phyloP scores from a whole-genome alignment of 2,888 invertebrate species.

The Anticlea derivata region DNA sequence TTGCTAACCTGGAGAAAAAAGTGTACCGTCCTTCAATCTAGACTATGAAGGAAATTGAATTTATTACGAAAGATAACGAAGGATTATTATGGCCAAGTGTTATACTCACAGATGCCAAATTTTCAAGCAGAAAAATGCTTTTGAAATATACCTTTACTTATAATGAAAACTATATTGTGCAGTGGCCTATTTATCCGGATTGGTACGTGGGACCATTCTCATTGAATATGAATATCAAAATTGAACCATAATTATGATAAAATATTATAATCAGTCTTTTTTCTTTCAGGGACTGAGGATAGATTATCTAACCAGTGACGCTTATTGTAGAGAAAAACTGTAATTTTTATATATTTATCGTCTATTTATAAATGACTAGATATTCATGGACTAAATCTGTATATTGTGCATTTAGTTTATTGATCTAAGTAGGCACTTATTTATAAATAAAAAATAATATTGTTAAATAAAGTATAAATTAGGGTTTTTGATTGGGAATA shows the following conservation, averaged over 20 bases:
- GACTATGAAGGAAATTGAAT: conserved; percentile 51
- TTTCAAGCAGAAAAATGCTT: conserved; percentile 37
- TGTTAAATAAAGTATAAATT: conserved; percentile 46
- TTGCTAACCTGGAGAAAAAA: conserved; percentile 52
- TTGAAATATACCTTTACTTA: conserved; percentile 26
- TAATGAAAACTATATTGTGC: conserved; percentile 27
- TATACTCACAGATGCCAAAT: conserved; percentile 54
- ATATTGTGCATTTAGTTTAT: conserved; percentile 75
- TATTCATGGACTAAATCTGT: conserved; percentile 63
- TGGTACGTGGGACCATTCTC: conserved; percentile 79
- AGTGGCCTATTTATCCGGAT: conserved; percentile 69
- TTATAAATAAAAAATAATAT: conserved; percentile 36
- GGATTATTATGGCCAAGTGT: conserved; percentile 49
- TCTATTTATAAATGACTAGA: conserved; percentile 55
- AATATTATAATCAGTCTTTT: conserved; percentile 65
- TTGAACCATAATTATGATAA: conserved; percentile 67
- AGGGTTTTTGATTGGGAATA: conserved; percentile 82
- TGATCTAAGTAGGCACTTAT: conserved; percentile 49
- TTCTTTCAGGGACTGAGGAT: conserved; percentile 69
- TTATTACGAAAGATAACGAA: conserved; percentile 44
- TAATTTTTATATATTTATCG: conserved; percentile 75
- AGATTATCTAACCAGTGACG: conserved; percentile 77
- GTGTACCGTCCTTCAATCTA: conserved; percentile 69
- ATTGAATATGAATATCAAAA: conserved; percentile 74
- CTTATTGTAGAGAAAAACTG: conserved; percentile 75